Conservation (phyloP, 2,888 invertebrate species). For the Agonopterix subpropinquella region DNA sequence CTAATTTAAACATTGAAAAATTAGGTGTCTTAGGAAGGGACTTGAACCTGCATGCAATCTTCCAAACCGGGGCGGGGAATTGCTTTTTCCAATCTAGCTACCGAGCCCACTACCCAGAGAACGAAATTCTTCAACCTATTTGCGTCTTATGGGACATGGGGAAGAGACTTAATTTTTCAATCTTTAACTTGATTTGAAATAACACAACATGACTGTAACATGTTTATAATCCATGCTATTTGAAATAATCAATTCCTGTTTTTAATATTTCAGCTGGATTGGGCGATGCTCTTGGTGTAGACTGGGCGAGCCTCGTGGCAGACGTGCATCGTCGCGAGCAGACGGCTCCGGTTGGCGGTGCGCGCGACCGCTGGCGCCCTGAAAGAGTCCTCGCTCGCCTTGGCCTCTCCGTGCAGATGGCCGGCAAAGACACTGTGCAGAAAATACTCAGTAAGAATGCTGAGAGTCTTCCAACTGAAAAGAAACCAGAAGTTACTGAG, state of each 20-base stretch:
- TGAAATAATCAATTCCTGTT: not conserved
- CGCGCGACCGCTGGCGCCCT: conserved; percentile 87
- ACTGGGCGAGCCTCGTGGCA: conserved; percentile 93
- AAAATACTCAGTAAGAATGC: conserved; percentile 51
- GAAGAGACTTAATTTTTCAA: no score
- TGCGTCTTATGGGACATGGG: no score
- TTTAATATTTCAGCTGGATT: conserved; percentile 70
- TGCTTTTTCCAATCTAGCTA: no score
- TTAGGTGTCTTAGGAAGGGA: no score
- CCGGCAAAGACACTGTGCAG: conserved; percentile 75
- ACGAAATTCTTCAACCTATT: no score
- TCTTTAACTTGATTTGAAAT: no score
- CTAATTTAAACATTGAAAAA: no score
- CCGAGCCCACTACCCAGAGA: no score
- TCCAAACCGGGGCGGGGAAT: no score
- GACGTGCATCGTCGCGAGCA: conserved; percentile 79
- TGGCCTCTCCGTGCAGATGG: conserved; percentile 87
- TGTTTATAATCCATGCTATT: no score
- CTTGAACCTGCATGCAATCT: no score
- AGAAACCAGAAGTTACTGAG: conserved; percentile 22
- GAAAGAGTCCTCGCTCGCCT: conserved; percentile 86
- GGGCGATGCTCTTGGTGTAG: conserved; percentile 95
- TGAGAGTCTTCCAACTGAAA: conserved; percentile 34
- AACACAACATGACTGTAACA: no score
- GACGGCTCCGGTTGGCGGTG: conserved; percentile 70